phyloP scores from a whole-genome alignment of 2,797 vertebrate species.

The Xyrichtys novacula region DNA sequence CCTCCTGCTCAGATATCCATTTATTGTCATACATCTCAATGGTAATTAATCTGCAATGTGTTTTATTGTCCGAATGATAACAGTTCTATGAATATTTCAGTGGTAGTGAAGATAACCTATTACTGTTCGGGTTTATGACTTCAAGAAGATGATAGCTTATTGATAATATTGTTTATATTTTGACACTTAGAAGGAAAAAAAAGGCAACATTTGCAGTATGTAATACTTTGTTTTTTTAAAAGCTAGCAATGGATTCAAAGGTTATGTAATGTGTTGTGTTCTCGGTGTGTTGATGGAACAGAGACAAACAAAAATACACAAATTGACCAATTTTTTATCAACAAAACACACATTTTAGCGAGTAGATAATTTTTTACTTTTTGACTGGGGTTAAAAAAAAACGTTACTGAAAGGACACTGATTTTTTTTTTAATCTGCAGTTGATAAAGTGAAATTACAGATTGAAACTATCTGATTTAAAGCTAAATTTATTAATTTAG shows the following conservation, averaged over 20 bases:
- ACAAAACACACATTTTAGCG: neutral
- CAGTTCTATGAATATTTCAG: conserved; percentile 71
- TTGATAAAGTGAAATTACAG: no score
- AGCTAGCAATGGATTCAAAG: neutral
- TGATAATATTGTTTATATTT: neutral
- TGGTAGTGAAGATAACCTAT: conserved; percentile 14
- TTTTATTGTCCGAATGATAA: conserved; percentile 50
- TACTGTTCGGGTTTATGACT: neutral
- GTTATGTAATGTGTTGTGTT: neutral
- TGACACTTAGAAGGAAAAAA: neutral
- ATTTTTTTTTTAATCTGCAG: no score
- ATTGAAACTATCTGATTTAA: no score
- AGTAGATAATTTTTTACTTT: no score
- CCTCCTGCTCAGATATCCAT: conserved; percentile 63
- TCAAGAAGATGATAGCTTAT: no score
- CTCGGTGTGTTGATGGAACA: no score
- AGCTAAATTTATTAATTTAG: no score
- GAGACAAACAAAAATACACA: no score
- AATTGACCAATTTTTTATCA: no score
- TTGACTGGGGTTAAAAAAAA: no score
- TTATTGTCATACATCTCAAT: conserved; percentile 64
- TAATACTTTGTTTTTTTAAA: no score
- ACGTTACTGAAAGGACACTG: no score
- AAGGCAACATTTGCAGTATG: neutral
- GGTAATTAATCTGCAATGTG: conserved; percentile 57